phyloP scores from a whole-genome alignment of 2,113 vertebrate genomes.

The Beaufortia kweichowensis region DNA sequence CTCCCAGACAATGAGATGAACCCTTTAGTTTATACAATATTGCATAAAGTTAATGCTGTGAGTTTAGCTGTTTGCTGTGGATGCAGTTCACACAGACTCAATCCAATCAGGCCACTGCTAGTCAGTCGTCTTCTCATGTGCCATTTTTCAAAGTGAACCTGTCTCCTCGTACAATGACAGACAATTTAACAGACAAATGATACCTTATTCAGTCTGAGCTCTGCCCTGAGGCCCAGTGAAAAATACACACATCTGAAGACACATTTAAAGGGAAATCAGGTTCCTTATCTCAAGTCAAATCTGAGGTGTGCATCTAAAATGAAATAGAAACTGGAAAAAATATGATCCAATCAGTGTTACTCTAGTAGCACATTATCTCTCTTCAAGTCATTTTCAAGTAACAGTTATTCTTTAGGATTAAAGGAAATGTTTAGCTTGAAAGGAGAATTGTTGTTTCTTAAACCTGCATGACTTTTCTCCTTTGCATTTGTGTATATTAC shows the following conservation, averaged over 20 bases:
- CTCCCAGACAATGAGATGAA: background rate
- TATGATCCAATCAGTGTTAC: background rate
- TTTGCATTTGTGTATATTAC: too few species aligned
- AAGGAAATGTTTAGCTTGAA: too few species aligned
- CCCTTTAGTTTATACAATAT: background rate
- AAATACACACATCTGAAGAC: constrained; percentile 9
- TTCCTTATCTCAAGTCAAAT: background rate
- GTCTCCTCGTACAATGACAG: constrained; percentile 22
- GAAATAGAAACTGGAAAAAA: background rate
- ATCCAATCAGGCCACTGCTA: background rate
- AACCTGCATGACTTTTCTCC: too few species aligned
- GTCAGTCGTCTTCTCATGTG: background rate
- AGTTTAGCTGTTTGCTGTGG: background rate
- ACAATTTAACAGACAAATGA: constrained; percentile 49
- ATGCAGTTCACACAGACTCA: background rate
- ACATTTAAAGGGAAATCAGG: background rate
- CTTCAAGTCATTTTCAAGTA: background rate
- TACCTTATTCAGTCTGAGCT: constrained; percentile 21
- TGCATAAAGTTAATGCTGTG: background rate
- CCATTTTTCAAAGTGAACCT: constrained; percentile 42
- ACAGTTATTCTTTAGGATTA: background rate
- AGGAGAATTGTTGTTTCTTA: too few species aligned
- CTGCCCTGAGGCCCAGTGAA: background rate
- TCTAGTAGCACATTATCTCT: background rate
- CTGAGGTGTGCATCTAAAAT: background rate